Percentiles rank a stretch among this genome's conserved stretches.
Conservation (phyloP, 2,888 invertebrate genomes). For the Epinotia ramella region DNA sequence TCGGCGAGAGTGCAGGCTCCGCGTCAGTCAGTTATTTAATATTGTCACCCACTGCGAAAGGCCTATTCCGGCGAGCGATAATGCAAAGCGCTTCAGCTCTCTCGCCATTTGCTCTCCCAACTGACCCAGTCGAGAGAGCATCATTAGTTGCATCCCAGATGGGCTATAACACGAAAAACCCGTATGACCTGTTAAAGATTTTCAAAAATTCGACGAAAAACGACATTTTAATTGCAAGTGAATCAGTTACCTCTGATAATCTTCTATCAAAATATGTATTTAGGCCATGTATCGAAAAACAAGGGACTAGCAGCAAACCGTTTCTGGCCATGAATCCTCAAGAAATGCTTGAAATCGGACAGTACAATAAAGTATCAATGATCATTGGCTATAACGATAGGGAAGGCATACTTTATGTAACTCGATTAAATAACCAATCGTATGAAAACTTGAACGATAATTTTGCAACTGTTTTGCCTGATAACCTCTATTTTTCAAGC, state of each 20-base stretch:
- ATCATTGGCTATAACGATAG: constrained; percentile 49
- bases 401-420: constrained; percentile 46
- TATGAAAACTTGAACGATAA: constrained; percentile 32
- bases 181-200: constrained; percentile 46
- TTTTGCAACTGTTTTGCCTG: constrained; percentile 31
- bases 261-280: constrained; percentile 27
- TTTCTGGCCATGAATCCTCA: constrained; percentile 44
- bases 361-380: constrained; percentile 47
- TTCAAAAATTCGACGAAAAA: constrained; percentile 45
- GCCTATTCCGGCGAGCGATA: constrained; percentile 47
- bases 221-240: constrained; percentile 46
- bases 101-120: constrained; percentile 46
- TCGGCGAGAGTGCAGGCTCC: constrained; percentile 48
- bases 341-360: constrained; percentile 45
- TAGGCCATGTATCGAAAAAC: constrained; percentile 37
- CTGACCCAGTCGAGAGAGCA: constrained; percentile 45
- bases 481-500: constrained; percentile 42
- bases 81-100: constrained; percentile 48
- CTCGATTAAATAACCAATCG: constrained; percentile 14
- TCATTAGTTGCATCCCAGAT: constrained; percentile 45
- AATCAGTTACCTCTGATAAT: constrained; percentile 19
- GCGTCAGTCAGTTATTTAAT: constrained; percentile 47
- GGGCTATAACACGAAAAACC: constrained; percentile 48
- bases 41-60: constrained; percentile 45
- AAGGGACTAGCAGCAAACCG: constrained; percentile 21